These are phyloP conservation scores for Euschistus heros DNA, from an alignment of 1,140 invertebrate species.

Conservation along the genomic window DNA sequence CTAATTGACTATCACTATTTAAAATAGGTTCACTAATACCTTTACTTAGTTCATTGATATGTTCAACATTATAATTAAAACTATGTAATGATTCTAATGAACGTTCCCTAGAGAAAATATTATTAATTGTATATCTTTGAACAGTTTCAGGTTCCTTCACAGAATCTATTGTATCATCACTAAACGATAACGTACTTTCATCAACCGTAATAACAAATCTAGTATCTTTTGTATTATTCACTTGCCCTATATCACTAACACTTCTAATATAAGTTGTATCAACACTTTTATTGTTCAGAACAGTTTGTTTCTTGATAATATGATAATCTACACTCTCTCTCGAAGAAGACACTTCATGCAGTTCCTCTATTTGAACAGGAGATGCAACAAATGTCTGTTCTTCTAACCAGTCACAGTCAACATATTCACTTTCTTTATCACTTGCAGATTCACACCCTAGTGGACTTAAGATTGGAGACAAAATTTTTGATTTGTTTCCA, in stretches of 20 bases:
- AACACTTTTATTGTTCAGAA: no score
- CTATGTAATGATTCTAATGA: slow-evolving; percentile 26
- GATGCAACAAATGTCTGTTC: slow-evolving; percentile 13
- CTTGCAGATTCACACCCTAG: slow-evolving; percentile 24
- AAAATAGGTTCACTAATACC: slow-evolving; percentile 26
- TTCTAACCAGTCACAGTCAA: slow-evolving; percentile 25
- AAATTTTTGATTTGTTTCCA: not conserved
- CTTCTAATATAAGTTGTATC: not conserved
- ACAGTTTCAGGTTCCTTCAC: slow-evolving; percentile 14
- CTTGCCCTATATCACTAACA: slow-evolving; percentile 1
- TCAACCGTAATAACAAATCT: slow-evolving; percentile 9
- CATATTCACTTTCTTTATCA: slow-evolving; percentile 27
- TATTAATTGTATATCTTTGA: slow-evolving; percentile 17
- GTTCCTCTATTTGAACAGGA: not conserved
- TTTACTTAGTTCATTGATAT: slow-evolving; percentile 23
- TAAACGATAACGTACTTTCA: slow-evolving; percentile 20
- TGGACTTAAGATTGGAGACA: slow-evolving; percentile 21
- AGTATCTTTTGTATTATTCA: not conserved
- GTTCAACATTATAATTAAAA: slow-evolving; percentile 20
- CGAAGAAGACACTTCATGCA: not conserved
- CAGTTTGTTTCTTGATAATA: not conserved
- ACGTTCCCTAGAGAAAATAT: slow-evolving; percentile 22
- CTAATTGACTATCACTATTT: slow-evolving; percentile 19
- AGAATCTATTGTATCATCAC: slow-evolving; percentile 18
- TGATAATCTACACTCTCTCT: not conserved